Conservation (phyloP, 2,888 invertebrate species). For the Dorcus hopei region DNA sequence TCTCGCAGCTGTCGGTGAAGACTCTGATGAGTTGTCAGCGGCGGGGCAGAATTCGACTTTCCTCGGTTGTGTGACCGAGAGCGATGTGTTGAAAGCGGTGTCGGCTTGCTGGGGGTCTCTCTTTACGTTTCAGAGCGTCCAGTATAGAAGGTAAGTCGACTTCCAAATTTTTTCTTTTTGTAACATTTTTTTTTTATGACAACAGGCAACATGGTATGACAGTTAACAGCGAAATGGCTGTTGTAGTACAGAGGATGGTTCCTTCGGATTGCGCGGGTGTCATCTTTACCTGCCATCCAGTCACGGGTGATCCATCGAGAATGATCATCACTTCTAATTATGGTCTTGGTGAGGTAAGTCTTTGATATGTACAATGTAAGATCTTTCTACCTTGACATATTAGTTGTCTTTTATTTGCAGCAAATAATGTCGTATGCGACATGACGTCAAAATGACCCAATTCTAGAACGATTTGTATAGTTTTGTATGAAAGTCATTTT, state of each 20-base stretch:
- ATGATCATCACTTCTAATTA: slow-evolving; percentile 76
- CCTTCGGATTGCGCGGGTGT: slow-evolving; percentile 71
- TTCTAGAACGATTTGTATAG: no score
- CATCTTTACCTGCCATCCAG: slow-evolving; percentile 77
- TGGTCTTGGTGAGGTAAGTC: slow-evolving; percentile 74
- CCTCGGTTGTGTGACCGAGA: slow-evolving; percentile 60
- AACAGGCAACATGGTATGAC: slow-evolving; percentile 70
- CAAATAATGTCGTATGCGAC: no score
- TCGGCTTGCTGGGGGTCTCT: slow-evolving; percentile 80
- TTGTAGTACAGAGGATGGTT: slow-evolving; percentile 78
- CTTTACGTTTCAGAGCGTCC: slow-evolving; percentile 71
- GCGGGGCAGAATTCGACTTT: slow-evolving; percentile 83
- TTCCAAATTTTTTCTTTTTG: not conserved
- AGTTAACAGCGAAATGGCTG: slow-evolving; percentile 67
- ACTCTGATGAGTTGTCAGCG: slow-evolving; percentile 73
- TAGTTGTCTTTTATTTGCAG: no score
- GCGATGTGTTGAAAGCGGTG: slow-evolving; percentile 58
- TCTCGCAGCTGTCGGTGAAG: slow-evolving; percentile 69
- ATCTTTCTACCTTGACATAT: no score
- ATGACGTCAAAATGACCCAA: no score
- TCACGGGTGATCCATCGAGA: slow-evolving; percentile 63
- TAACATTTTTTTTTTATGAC: not conserved
- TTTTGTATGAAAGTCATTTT: no score
- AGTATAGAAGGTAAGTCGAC: slow-evolving; percentile 65
- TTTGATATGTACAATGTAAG: not conserved